Conservation (phyloP, 2,797 vertebrate species). For the Echiichthys vipera region DNA sequence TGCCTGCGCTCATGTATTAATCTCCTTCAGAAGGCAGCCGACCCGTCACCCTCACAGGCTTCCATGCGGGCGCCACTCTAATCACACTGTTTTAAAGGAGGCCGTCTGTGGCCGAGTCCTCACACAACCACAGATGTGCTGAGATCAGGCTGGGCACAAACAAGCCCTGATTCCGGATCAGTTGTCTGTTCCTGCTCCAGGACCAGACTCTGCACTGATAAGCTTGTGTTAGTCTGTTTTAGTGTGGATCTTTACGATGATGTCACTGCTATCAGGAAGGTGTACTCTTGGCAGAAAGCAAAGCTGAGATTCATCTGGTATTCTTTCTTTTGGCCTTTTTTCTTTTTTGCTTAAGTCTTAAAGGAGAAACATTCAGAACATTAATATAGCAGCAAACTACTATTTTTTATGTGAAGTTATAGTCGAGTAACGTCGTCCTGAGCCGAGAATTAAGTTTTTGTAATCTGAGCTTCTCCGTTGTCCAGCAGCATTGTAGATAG, state of each 20-base stretch:
- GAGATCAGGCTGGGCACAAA: slow-evolving; percentile 47
- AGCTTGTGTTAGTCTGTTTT: slow-evolving; percentile 26
- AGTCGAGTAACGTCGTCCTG: too few species aligned
- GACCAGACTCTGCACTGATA: slow-evolving; percentile 1
- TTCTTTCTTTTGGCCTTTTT: background rate
- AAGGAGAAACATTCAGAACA: too few species aligned
- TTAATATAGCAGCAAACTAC: too few species aligned
- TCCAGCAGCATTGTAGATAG: too few species aligned
- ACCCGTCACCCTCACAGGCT: slow-evolving; percentile 43
- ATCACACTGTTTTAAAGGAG: slow-evolving; percentile 62
- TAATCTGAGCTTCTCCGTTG: too few species aligned
- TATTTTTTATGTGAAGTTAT: too few species aligned
- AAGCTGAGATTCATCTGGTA: background rate
- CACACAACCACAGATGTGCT: slow-evolving; percentile 29
- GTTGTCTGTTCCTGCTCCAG: slow-evolving; percentile 1
- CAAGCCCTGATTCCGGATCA: slow-evolving; percentile 51
- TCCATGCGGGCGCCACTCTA: slow-evolving; percentile 64
- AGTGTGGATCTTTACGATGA: background rate
- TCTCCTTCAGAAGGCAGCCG: slow-evolving; percentile 47
- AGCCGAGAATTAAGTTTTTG: too few species aligned
- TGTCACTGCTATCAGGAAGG: background rate
- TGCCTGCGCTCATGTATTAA: slow-evolving; percentile 41
- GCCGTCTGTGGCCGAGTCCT: slow-evolving; percentile 40
- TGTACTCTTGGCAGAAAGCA: background rate
- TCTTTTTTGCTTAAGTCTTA: background rate